A percentile compares a stretch with the other conserved stretches of the same genome.
These are phyloP conservation scores for Erebia aethiops DNA, from an alignment of 2,888 invertebrate genomes.

Conservation along the genomic window DNA sequence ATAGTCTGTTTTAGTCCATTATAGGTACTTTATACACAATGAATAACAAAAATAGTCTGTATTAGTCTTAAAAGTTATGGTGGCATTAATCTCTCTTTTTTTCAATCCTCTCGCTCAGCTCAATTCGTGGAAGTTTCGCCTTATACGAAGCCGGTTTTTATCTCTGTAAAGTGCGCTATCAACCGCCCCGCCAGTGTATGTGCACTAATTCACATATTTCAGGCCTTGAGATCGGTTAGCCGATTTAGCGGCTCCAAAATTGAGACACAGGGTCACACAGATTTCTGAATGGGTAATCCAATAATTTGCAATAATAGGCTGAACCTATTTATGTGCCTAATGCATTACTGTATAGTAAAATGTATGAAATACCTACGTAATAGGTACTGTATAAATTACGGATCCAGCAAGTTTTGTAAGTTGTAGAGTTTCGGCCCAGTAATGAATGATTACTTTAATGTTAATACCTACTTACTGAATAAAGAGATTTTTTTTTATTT, in stretches of 20 bases:
- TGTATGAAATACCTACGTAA: no score
- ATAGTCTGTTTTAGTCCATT: no score
- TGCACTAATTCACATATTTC: slow-evolving; percentile 60
- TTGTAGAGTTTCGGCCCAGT: neutral
- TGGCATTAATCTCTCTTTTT: neutral
- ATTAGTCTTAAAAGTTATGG: no score
- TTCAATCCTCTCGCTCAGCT: neutral
- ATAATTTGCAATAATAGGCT: slow-evolving; percentile 22
- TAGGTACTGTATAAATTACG: no score
- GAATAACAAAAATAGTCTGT: no score
- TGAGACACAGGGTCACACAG: slow-evolving; percentile 52
- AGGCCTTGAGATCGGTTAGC: slow-evolving; percentile 56
- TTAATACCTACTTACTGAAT: no score
- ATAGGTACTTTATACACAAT: no score
- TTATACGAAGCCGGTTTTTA: slow-evolving; percentile 64
- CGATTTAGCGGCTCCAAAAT: slow-evolving; percentile 61
- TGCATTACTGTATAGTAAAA: neutral
- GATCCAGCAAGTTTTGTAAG: no score
- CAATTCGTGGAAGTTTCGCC: neutral
- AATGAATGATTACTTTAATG: neutral
- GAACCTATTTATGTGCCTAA: neutral
- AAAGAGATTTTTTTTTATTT: no score
- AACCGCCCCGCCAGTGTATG: slow-evolving; percentile 54
- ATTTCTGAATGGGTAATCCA: slow-evolving; percentile 37
- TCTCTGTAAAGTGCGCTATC: slow-evolving; percentile 68